Evolutionary conservation across 1,140 invertebrate genomes (phyloP).

Genomic region (Oryzaephilus surinamensis): DNA sequence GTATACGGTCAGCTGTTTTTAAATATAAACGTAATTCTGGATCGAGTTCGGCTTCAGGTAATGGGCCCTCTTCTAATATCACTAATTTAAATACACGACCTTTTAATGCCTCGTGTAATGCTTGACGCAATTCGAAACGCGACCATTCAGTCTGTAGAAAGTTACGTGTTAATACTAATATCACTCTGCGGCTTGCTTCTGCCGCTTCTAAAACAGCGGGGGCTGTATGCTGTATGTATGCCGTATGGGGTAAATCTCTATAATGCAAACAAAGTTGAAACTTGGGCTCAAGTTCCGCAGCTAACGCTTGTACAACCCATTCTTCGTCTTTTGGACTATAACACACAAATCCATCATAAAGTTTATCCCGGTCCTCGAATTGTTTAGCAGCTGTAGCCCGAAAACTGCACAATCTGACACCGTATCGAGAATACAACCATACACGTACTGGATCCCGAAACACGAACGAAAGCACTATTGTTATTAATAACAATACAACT

Average conservation of each 20-base stretch:
- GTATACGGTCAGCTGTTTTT: conserved; percentile 69
- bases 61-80: conserved; percentile 71
- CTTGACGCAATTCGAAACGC: conserved; percentile 70
- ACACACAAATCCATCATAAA: conserved; percentile 87
- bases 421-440: conserved; percentile 81
- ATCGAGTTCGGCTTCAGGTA: conserved; percentile 70
- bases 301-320: conserved; percentile 74
- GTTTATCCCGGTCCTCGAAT: conserved; percentile 68
- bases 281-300: conserved; percentile 72
- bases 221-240: conserved; percentile 60
- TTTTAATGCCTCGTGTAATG: conserved; percentile 75
- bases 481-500: conserved; percentile 58
- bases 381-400: conserved; percentile 38
- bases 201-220: conserved; percentile 76
- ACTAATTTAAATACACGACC: conserved; percentile 75
- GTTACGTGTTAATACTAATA: conserved; percentile 71
- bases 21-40: conserved; percentile 79
- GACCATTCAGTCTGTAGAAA: conserved; percentile 82
- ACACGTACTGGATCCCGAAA: conserved; percentile 74
- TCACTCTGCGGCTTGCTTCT: conserved; percentile 68
- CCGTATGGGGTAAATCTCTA: conserved; percentile 61
- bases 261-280: conserved; percentile 83
- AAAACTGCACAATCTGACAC: conserved; percentile 62
- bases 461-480: conserved; percentile 66
- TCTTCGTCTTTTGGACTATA: conserved; percentile 89